These are phyloP conservation scores for Jaculus jaculus DNA, from an alignment of 2,113 vertebrate genomes.

Conservation along the genomic window DNA sequence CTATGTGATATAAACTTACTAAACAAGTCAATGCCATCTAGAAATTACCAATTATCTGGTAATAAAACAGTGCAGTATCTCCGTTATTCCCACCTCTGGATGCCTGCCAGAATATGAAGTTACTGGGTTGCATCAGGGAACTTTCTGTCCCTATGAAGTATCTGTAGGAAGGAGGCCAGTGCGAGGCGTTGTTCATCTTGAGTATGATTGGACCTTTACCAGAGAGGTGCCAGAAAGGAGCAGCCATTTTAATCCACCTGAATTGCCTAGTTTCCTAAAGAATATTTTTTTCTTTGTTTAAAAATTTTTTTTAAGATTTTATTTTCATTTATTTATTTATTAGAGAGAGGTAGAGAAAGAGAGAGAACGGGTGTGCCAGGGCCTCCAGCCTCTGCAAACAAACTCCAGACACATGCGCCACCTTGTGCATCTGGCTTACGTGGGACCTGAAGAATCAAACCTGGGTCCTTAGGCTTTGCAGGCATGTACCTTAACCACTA, in stretches of 20 bases:
- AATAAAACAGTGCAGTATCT: background rate
- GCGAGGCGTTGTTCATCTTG: slow-evolving; percentile 25
- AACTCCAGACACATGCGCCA: too few species aligned
- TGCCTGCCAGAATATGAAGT: background rate
- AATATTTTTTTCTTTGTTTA: too few species aligned
- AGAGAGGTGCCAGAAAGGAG: background rate
- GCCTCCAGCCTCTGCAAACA: too few species aligned
- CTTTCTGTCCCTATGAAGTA: background rate
- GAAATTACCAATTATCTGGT: slow-evolving; percentile 34
- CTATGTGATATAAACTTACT: background rate
- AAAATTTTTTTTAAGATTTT: too few species aligned
- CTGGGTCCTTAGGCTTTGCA: too few species aligned
- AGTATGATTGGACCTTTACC: background rate
- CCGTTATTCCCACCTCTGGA: background rate
- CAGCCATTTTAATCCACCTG: background rate
- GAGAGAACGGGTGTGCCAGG: too few species aligned
- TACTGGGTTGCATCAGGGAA: slow-evolving; percentile 33
- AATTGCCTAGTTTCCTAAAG: background rate
- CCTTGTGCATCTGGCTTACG: too few species aligned
- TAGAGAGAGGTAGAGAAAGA: too few species aligned
- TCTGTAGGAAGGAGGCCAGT: background rate
- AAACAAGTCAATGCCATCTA: background rate
- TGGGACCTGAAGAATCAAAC: too few species aligned
- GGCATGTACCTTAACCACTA: too few species aligned
- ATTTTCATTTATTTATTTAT: too few species aligned